Evolutionary conservation across 2,797 vertebrate genomes (phyloP).

Genomic region (Epinephelus coioides): DNA sequence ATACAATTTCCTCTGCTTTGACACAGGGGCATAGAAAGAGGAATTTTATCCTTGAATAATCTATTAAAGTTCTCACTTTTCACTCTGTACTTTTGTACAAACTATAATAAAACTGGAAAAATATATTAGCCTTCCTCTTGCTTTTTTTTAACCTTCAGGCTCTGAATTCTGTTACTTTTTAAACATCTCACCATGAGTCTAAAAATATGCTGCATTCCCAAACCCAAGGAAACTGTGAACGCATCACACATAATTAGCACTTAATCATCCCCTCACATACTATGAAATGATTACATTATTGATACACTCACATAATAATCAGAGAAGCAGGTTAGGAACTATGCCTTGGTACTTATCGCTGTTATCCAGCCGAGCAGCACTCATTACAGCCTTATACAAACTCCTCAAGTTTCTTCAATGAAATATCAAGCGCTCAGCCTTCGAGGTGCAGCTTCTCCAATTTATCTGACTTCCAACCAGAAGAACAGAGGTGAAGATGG

Average conservation of each 20-base stretch:
- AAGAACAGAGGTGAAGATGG: conserved; percentile 53
- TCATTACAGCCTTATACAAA: conserved; percentile 13
- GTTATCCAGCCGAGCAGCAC: conserved; percentile 6
- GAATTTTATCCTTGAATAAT: conserved; percentile 37
- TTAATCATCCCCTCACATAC: not conserved
- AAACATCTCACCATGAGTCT: not conserved
- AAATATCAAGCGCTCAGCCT: conserved; percentile 48
- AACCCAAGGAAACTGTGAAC: conserved; percentile 2
- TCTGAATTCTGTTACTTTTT: conserved; percentile 3
- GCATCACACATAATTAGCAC: not conserved
- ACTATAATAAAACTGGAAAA: conserved; percentile 10
- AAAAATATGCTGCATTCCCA: not conserved
- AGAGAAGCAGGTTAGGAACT: conserved; percentile 8
- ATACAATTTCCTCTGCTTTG: conserved; percentile 30
- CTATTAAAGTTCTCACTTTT: conserved; percentile 27
- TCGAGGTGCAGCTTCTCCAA: conserved; percentile 28
- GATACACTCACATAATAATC: conserved; percentile 8
- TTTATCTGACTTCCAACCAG: conserved; percentile 55
- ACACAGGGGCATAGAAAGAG: conserved; percentile 13
- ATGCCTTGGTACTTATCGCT: not conserved
- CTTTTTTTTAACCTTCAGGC: conserved; percentile 8
- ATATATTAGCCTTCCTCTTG: not conserved
- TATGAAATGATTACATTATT: not conserved
- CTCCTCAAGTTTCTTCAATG: conserved; percentile 36
- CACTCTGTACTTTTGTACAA: not conserved